Evolutionary conservation across 2,797 vertebrate genomes (phyloP).

Genomic region (Sylvia borin): DNA sequence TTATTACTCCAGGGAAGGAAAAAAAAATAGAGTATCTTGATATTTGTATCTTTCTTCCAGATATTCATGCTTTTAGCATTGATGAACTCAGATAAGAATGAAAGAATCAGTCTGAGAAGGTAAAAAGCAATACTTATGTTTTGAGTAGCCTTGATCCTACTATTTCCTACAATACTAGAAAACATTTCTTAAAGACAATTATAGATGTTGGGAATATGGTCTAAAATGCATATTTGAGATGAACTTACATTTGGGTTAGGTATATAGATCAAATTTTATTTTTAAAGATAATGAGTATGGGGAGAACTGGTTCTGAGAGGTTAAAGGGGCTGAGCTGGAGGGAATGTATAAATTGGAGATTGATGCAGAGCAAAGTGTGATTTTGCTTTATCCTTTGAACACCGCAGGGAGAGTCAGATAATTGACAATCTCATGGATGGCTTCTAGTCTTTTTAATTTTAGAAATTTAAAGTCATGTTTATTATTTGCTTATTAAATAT

Average conservation of each 20-base stretch:
- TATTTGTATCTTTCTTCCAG: not conserved
- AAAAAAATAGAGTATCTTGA: not conserved
- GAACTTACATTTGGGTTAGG: not conserved
- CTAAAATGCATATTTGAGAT: not conserved
- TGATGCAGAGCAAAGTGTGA: not conserved
- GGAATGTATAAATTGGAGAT: not conserved
- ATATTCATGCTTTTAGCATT: not conserved
- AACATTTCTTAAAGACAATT: not conserved
- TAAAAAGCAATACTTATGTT: not conserved
- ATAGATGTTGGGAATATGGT: not conserved
- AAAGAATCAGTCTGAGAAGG: not conserved
- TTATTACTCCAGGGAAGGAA: not conserved
- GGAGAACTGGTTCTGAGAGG: not conserved
- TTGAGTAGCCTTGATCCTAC: not conserved
- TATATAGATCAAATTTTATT: not conserved
- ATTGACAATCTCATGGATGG: constrained; percentile 63
- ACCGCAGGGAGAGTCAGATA: constrained; percentile 26
- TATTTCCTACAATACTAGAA: not conserved
- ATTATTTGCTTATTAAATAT: constrained; percentile 62
- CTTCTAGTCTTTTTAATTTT: constrained; percentile 49
- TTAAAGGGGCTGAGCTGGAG: not conserved
- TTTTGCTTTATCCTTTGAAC: constrained; percentile 7
- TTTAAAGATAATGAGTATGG: not conserved
- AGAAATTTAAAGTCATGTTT: constrained; percentile 54
- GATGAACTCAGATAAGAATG: not conserved